Percentiles rank a stretch among this genome's conserved stretches.
Conservation (phyloP, 2,888 invertebrate genomes). For the Parapristionchus giblindavisi region DNA sequence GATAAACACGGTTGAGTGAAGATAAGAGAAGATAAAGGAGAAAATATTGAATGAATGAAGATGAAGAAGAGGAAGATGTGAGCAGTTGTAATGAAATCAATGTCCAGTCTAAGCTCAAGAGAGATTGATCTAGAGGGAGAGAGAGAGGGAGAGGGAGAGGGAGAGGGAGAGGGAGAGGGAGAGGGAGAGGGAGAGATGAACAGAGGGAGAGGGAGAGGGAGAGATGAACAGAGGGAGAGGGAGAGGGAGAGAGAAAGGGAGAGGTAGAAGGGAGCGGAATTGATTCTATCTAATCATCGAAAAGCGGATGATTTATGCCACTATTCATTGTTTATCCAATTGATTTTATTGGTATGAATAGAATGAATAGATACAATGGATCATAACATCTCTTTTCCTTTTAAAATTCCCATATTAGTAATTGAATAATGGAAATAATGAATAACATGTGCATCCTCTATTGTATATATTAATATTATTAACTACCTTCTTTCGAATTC, state of each 20-base stretch:
- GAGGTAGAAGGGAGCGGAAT: background rate
- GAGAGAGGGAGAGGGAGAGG: conserved; percentile 10
- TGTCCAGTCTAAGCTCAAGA: background rate
- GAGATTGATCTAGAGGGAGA: too few species aligned
- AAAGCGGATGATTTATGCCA: too few species aligned
- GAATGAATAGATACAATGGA: too few species aligned
- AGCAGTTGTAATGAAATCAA: conserved; percentile 32
- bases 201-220: background rate
- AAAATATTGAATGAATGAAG: background rate
- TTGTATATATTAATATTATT: too few species aligned
- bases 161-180: conserved; percentile 1
- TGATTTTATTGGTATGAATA: too few species aligned
- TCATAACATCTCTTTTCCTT: too few species aligned
- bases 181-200: background rate
- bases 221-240: background rate
- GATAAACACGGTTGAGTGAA: background rate
- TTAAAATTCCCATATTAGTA: too few species aligned
- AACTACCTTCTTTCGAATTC: too few species aligned
- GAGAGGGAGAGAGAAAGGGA: background rate
- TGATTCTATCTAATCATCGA: too few species aligned
- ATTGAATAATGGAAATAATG: too few species aligned
- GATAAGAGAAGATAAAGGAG: background rate
- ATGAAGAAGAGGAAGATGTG: background rate
- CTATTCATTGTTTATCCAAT: too few species aligned
- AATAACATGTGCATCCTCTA: too few species aligned